Evolutionary conservation across 2,888 invertebrate species (phyloP).

Genomic region (Eupeodes latifasciatus): DNA sequence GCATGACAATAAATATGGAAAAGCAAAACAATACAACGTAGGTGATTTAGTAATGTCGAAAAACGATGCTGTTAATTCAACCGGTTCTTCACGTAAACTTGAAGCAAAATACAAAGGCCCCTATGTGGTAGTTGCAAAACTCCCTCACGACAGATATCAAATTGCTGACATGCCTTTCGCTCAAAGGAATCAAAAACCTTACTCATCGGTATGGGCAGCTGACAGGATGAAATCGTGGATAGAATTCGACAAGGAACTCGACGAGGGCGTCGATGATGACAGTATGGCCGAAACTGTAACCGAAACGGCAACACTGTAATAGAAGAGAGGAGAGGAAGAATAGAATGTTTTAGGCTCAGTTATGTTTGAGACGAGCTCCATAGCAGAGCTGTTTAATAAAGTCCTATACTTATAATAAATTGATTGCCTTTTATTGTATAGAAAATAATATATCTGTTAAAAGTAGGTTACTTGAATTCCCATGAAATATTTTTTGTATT

Average conservation of each 20-base stretch:
- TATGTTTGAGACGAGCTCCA: no score
- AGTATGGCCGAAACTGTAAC: slow-evolving; percentile 55
- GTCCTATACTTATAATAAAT: no score
- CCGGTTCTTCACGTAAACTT: slow-evolving; percentile 32
- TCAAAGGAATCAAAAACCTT: slow-evolving; percentile 12
- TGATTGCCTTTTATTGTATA: no score
- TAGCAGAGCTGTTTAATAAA: no score
- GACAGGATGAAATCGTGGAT: slow-evolving; percentile 38
- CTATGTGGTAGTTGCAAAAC: slow-evolving; percentile 28
- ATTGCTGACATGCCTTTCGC: not conserved
- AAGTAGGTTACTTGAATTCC: no score
- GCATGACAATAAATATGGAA: slow-evolving; percentile 26
- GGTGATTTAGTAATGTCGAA: slow-evolving; percentile 39
- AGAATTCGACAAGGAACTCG: slow-evolving; percentile 25
- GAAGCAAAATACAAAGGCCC: slow-evolving; percentile 32
- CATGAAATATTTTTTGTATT: no score
- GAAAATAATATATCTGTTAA: no score
- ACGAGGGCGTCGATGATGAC: slow-evolving; percentile 41
- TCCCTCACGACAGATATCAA: not conserved
- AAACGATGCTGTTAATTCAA: slow-evolving; percentile 40
- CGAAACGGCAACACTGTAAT: not conserved
- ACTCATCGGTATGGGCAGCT: slow-evolving; percentile 36
- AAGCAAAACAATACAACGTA: slow-evolving; percentile 31
- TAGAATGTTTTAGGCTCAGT: no score
- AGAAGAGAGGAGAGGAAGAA: not conserved